A percentile compares a stretch with the other conserved stretches of the same genome.
Evolutionary conservation across 2,888 invertebrate genomes (phyloP).

Genomic region (Machimus rusticus): DNA sequence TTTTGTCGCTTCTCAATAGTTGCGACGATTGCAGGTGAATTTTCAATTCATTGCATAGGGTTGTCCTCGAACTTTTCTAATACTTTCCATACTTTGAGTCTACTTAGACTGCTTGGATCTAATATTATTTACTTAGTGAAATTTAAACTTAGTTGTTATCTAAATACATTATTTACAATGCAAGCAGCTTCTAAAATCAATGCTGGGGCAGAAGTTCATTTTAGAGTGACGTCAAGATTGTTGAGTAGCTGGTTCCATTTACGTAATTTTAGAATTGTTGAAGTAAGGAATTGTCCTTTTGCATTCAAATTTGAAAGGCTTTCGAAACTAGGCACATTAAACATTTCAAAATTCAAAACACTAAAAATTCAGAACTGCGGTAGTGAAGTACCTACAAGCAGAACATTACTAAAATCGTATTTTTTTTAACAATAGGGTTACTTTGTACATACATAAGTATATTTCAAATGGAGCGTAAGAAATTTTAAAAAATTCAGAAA

Average conservation of each 20-base stretch:
- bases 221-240: background rate
- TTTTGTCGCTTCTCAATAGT: background rate
- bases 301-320: no score
- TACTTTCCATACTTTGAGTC: background rate
- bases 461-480: no score
- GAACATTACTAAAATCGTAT: no score
- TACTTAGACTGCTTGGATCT: background rate
- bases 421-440: no score
- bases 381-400: no score
- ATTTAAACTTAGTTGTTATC: background rate
- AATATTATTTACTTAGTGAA: background rate
- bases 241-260: background rate
- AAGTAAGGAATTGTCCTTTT: no score
- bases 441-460: no score
- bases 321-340: no score
- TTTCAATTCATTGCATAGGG: conserved; percentile 10
- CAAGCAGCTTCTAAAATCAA: background rate
- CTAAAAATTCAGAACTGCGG: no score
- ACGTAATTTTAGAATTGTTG: background rate
- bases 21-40: background rate
- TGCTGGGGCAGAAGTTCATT: background rate
- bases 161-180: conserved; percentile 38
- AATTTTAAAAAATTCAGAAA: no score
- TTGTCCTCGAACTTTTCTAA: background rate
- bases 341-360: no score